Percentiles rank a stretch among this genome's conserved stretches.
These are phyloP conservation scores for Tetheella fluctuosa DNA, from an alignment of 2,888 invertebrate genomes.

Conservation along the genomic window DNA sequence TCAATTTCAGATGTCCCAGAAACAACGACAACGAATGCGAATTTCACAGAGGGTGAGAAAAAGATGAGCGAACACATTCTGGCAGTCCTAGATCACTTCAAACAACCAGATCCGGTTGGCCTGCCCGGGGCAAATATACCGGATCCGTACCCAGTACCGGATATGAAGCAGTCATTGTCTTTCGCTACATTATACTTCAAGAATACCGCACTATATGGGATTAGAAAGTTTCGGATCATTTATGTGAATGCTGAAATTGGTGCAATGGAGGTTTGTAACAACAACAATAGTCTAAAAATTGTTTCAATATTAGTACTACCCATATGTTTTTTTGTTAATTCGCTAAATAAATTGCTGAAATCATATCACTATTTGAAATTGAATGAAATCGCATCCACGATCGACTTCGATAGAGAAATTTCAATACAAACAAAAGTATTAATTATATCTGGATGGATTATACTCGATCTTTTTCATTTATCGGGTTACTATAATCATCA, in stretches of 20 bases:
- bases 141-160: conserved; percentile 91
- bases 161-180: conserved; percentile 88
- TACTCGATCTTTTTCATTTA: no score
- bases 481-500: no score
- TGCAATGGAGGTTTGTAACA: conserved; percentile 86
- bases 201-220: conserved; percentile 88
- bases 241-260: conserved; percentile 89
- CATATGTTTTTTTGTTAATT: no score
- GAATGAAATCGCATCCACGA: no score
- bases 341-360: no score
- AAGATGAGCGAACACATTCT: conserved; percentile 89
- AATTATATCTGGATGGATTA: no score
- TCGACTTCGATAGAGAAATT: no score
- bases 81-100: conserved; percentile 89
- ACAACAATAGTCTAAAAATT: background rate
- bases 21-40: conserved; percentile 31
- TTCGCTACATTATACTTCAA: conserved; percentile 89
- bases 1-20: conserved; percentile 39
- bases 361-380: no score
- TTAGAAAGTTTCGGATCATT: conserved; percentile 90
- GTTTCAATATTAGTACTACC: no score
- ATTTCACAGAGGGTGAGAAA: conserved; percentile 80
- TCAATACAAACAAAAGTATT: no score
- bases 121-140: conserved; percentile 91
- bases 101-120: conserved; percentile 91